Conservation (phyloP, 2,888 invertebrate species). For the Epinotia brunnichana region DNA sequence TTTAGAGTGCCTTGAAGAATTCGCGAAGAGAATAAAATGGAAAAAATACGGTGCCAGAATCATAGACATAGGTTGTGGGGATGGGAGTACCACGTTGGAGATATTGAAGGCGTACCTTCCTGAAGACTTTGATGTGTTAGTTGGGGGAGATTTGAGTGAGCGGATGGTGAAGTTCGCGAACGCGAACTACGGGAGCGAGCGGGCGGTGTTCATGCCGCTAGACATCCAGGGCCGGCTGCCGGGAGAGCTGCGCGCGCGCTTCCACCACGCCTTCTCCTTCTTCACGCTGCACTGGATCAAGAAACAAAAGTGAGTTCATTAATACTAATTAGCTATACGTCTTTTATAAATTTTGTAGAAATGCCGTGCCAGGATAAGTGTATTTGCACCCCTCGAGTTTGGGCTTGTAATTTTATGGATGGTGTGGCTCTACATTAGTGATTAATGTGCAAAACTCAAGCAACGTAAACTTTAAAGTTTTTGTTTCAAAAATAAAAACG, state of each 20-base stretch:
- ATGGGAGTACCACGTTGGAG: slow-evolving; percentile 86
- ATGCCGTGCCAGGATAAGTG: too few relatives aligned
- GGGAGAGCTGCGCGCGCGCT: slow-evolving; percentile 69
- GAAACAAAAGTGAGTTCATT: slow-evolving; percentile 82
- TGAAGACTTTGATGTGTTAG: slow-evolving; percentile 66
- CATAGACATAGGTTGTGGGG: slow-evolving; percentile 90
- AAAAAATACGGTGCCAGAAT: slow-evolving; percentile 74
- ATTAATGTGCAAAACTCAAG: too few relatives aligned
- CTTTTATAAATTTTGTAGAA: not conserved
- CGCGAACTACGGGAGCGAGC: slow-evolving; percentile 67
- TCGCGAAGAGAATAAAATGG: slow-evolving; percentile 84
- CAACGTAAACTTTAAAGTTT: too few relatives aligned
- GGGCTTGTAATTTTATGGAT: too few relatives aligned
- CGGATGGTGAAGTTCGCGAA: slow-evolving; percentile 86
- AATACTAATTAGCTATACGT: not conserved
- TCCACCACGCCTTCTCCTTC: slow-evolving; percentile 87
- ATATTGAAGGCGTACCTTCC: slow-evolving; percentile 84
- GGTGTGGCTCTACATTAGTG: too few relatives aligned
- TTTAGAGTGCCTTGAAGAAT: slow-evolving; percentile 85
- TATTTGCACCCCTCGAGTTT: too few relatives aligned
- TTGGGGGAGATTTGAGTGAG: slow-evolving; percentile 86
- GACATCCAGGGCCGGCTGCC: slow-evolving; percentile 82
- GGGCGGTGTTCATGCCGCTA: slow-evolving; percentile 70
- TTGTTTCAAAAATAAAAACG: too few relatives aligned
- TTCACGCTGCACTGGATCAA: slow-evolving; percentile 90